phyloP scores from a whole-genome alignment of 2,888 invertebrate species.

The Ecdyonurus torrentis region DNA sequence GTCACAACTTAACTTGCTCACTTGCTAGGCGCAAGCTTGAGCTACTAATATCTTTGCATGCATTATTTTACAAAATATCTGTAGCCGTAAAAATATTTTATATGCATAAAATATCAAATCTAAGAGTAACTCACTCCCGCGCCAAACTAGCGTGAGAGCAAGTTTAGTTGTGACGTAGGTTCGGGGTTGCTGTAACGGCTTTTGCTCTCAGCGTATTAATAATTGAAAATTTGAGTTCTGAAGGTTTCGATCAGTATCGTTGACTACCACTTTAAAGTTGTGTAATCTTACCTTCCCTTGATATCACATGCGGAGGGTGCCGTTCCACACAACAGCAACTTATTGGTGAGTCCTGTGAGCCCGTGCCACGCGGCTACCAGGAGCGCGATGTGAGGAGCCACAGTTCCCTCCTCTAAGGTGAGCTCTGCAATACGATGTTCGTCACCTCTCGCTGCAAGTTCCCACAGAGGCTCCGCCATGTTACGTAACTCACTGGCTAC shows the following conservation, averaged over 20 bases:
- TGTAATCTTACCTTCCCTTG: conserved; percentile 39
- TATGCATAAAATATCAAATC: too few species aligned
- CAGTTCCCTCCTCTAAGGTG: conserved; percentile 18
- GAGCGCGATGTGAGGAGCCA: conserved; percentile 33
- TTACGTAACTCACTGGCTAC: conserved; percentile 9
- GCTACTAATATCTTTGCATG: too few species aligned
- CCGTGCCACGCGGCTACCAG: conserved; percentile 45
- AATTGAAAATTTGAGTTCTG: conserved; percentile 18
- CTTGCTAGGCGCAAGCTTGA: too few species aligned
- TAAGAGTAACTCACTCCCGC: too few species aligned
- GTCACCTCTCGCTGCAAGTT: conserved; percentile 7
- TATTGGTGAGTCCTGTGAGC: conserved; percentile 33
- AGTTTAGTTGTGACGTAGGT: too few species aligned
- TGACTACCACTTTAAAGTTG: conserved; percentile 1
- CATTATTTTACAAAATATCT: too few species aligned
- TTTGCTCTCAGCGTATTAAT: conserved; percentile 29
- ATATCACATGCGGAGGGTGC: conserved; percentile 46
- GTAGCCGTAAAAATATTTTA: too few species aligned
- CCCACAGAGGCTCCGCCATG: conserved; percentile 11
- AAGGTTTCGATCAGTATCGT: conserved; percentile 2
- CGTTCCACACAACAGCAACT: conserved; percentile 35
- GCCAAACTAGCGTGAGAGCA: too few species aligned
- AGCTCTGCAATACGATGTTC: neutral
- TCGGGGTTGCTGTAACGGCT: too few species aligned
- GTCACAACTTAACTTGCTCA: too few species aligned